Conservation (phyloP, 2,113 vertebrate species). For the Riparia riparia region DNA sequence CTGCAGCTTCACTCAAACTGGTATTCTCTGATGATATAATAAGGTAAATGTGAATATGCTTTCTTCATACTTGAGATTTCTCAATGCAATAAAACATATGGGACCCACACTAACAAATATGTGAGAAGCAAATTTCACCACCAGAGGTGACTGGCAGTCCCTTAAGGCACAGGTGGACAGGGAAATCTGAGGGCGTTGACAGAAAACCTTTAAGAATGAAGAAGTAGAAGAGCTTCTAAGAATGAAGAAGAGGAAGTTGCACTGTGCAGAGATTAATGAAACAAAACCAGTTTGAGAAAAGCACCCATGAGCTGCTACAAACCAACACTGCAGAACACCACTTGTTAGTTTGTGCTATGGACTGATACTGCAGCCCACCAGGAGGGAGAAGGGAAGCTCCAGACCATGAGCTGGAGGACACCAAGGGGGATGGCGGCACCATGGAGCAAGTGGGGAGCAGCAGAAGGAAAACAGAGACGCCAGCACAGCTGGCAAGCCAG, state of each 20-base stretch:
- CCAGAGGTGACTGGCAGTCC: neutral
- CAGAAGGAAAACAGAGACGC: neutral
- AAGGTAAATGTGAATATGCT: rapidly evolving
- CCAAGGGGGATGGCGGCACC: rapidly evolving
- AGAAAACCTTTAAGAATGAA: neutral
- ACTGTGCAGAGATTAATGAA: neutral
- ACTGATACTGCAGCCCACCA: neutral
- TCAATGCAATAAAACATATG: neutral
- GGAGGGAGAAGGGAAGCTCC: rapidly evolving
- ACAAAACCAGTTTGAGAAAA: neutral
- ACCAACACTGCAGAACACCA: neutral
- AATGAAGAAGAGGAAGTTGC: neutral
- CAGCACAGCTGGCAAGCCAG: neutral
- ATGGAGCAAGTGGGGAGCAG: neutral
- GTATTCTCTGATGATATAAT: neutral
- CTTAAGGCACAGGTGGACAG: neutral
- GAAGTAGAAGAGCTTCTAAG: neutral
- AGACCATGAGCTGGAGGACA: neutral
- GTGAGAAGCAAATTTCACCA: neutral
- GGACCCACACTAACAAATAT: neutral
- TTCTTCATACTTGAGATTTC: neutral
- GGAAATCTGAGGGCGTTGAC: neutral
- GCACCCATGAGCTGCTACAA: neutral
- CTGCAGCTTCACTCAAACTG: neutral
- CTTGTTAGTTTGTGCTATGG: no score